Percentiles rank a stretch among this genome's conserved stretches.
phyloP scores from a whole-genome alignment of 1,140 invertebrate species.

The Tetraneura akinire region DNA sequence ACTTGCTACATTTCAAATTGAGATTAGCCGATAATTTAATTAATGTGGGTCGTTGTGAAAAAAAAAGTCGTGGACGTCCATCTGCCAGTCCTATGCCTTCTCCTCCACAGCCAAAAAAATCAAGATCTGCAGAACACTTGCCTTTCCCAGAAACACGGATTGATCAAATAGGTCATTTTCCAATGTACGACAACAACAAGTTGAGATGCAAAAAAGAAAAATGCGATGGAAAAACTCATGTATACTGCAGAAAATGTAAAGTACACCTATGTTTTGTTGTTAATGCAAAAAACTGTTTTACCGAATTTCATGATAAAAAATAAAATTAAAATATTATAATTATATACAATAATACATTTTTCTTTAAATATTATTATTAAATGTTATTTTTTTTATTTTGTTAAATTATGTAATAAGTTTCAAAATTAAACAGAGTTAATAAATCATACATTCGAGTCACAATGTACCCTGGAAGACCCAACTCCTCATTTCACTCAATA shows the following conservation, averaged over 20 bases:
- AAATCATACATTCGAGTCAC: no score
- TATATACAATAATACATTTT: no score
- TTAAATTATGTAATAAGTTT: no score
- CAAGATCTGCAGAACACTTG: not conserved
- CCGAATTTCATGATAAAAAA: not conserved
- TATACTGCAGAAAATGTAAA: slow-evolving; percentile 1
- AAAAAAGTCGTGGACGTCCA: not conserved
- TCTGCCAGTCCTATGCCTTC: not conserved
- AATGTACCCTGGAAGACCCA: no score
- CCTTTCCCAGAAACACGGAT: not conserved
- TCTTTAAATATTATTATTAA: no score
- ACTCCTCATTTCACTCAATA: no score
- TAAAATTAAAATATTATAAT: no score
- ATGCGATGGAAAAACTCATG: not conserved
- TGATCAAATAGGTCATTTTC: slow-evolving; percentile 21
- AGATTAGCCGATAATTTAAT: not conserved
- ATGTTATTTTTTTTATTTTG: no score
- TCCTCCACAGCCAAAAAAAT: slow-evolving; percentile 3
- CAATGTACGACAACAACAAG: slow-evolving; percentile 26
- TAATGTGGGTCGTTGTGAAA: not conserved
- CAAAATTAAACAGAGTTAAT: no score
- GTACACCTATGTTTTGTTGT: slow-evolving; percentile 19
- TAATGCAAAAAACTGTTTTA: slow-evolving; percentile 5
- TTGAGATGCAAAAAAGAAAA: slow-evolving; percentile 16
- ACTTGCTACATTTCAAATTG: not conserved